Conservation (phyloP, 2,797 vertebrate genomes). For the Rhynchonycteris naso region DNA sequence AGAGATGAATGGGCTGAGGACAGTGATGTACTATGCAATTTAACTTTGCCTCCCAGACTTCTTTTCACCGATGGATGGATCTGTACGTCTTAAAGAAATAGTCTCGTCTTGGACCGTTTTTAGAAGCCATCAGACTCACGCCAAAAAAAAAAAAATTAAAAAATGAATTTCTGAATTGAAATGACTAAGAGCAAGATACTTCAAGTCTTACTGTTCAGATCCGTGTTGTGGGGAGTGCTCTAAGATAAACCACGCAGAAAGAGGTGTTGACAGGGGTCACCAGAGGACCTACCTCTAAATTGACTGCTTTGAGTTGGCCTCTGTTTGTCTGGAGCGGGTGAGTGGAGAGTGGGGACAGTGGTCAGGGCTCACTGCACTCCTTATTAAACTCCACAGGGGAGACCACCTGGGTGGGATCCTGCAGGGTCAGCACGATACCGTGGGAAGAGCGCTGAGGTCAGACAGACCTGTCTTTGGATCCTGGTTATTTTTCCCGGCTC, state of each 20-base stretch:
- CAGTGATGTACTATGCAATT: slow-evolving; percentile 82
- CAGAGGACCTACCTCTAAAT: accelerated
- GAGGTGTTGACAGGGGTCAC: accelerated
- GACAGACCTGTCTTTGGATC: background rate
- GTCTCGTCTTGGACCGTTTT: slow-evolving; percentile 75
- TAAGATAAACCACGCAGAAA: background rate
- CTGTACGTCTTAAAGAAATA: slow-evolving; percentile 79
- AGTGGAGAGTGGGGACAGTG: background rate
- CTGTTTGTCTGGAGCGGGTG: background rate
- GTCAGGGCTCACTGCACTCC: background rate
- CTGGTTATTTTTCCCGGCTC: background rate
- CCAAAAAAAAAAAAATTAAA: background rate
- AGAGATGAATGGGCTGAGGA: slow-evolving; percentile 82
- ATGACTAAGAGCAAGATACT: background rate
- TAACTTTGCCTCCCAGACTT: slow-evolving; percentile 77
- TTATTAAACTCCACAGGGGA: background rate
- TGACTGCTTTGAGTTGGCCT: background rate
- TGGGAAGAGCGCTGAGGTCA: background rate
- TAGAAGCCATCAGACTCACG: slow-evolving; percentile 61
- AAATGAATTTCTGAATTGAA: background rate
- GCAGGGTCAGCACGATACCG: accelerated
- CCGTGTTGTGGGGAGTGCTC: background rate
- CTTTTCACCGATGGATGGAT: slow-evolving; percentile 69
- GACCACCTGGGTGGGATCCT: background rate
- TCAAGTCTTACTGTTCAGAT: background rate